Conservation (phyloP, 2,888 invertebrate genomes). For the Temnothorax ravouxi region DNA sequence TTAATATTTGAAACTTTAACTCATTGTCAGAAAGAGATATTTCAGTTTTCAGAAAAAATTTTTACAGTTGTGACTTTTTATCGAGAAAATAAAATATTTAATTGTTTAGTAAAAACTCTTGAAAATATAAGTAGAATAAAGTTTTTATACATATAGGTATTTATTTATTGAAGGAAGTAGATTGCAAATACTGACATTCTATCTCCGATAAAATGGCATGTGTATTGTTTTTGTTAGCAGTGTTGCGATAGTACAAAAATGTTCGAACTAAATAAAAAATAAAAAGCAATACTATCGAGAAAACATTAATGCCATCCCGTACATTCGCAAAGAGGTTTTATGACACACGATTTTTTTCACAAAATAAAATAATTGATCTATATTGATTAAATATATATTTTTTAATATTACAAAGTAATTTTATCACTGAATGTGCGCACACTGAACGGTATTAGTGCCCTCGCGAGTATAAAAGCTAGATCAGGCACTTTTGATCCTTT, state of each 20-base stretch:
- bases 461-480: not conserved
- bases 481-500: constrained; percentile 16
- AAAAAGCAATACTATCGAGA: not conserved
- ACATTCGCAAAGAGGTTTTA: not conserved
- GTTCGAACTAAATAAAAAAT: not conserved
- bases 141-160: not conserved
- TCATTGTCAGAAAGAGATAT: not conserved
- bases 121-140: not conserved
- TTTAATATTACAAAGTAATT: constrained; percentile 15
- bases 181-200: too few species aligned
- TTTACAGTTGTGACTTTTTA: not conserved
- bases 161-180: not conserved
- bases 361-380: not conserved
- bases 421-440: not conserved
- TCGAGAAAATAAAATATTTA: not conserved
- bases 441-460: not conserved
- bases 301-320: not conserved
- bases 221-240: not conserved
- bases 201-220: not conserved
- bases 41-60: not conserved
- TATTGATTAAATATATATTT: not conserved
- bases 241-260: not conserved
- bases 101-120: not conserved
- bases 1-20: constrained; percentile 3
- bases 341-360: not conserved